Percentiles rank a stretch among this genome's conserved stretches.
Conservation (phyloP, 2,888 invertebrate species). For the Acanthosepion esculentum region DNA sequence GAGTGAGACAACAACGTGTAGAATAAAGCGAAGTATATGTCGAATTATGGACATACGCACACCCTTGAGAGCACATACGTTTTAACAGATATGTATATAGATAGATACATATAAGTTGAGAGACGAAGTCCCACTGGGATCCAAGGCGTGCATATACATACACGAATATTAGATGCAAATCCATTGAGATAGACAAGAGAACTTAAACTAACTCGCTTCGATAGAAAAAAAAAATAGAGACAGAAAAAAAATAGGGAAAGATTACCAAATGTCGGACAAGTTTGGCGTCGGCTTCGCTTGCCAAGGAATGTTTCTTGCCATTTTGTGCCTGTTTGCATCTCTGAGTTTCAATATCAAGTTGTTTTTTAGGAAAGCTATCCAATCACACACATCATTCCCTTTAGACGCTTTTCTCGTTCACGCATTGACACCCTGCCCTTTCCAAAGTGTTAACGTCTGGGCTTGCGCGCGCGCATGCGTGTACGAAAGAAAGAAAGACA, state of each 20-base stretch:
- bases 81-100: too few species aligned
- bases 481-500: background rate
- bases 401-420: background rate
- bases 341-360: slow-evolving; percentile 6
- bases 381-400: background rate
- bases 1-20: too few species aligned
- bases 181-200: background rate
- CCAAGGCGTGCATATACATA: too few species aligned
- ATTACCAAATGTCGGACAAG: slow-evolving; percentile 33
- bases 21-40: too few species aligned
- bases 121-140: too few species aligned
- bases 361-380: background rate
- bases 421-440: slow-evolving; percentile 21
- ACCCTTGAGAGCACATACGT: too few species aligned
- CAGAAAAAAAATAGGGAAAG: background rate
- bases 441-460: background rate
- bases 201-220: background rate
- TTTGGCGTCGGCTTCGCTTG: slow-evolving; percentile 11
- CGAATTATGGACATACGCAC: too few species aligned
- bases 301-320: background rate
- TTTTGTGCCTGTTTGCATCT: background rate
- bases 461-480: background rate
- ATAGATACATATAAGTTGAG: background rate
- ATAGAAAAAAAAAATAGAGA: background rate
- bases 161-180: too few species aligned